Conservation (phyloP, 2,797 vertebrate genomes). For the Mareca strepera region DNA sequence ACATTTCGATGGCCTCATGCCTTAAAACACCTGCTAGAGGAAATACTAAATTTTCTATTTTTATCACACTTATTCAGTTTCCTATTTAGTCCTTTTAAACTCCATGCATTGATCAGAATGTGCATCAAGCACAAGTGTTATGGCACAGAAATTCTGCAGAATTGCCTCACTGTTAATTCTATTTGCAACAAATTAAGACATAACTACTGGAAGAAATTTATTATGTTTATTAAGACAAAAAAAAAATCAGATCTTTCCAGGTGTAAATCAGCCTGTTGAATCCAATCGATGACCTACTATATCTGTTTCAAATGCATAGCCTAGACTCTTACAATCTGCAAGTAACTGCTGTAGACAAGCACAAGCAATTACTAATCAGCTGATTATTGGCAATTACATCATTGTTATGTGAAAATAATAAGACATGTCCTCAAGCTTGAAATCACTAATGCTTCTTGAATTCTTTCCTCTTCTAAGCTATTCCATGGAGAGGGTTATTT, state of each 20-base stretch:
- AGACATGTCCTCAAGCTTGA: background rate
- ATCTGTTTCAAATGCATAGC: background rate
- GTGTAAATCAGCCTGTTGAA: background rate
- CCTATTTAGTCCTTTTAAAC: background rate
- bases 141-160: background rate
- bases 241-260: background rate
- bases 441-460: background rate
- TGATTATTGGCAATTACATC: background rate
- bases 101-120: background rate
- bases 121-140: background rate
- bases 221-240: background rate
- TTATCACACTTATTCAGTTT: background rate
- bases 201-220: background rate
- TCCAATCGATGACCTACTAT: background rate
- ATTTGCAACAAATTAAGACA: background rate
- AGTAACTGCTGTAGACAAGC: background rate
- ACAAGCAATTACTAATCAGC: background rate
- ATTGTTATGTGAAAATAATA: background rate
- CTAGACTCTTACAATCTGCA: background rate
- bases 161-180: background rate
- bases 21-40: background rate
- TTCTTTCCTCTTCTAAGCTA: background rate
- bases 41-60: background rate
- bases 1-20: fast-evolving
- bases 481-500: background rate